A percentile compares a stretch with the other conserved stretches of the same genome.
Conservation (phyloP, 2,113 vertebrate genomes). For the Tursiops truncatus region DNA sequence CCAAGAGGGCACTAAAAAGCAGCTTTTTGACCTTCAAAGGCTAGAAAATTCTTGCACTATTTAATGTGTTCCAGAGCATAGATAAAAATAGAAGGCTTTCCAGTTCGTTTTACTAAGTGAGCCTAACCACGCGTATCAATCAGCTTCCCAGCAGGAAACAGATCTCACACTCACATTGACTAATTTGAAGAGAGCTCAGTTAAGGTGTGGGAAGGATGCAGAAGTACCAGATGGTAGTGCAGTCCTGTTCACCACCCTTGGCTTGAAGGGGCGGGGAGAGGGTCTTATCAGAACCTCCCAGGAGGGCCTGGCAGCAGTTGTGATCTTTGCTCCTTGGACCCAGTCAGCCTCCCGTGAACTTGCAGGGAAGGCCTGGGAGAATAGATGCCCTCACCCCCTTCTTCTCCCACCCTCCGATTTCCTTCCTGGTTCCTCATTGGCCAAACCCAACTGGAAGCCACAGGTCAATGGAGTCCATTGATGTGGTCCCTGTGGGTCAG, state of each 20-base stretch:
- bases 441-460: neutral
- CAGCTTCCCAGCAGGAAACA: neutral
- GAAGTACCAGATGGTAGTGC: neutral
- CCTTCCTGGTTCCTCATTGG: neutral
- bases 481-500: neutral
- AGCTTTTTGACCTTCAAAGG: conserved; percentile 54
- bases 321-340: neutral
- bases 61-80: conserved; percentile 32
- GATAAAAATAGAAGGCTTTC: conserved; percentile 56
- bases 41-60: conserved; percentile 42
- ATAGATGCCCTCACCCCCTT: neutral
- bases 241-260: neutral
- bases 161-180: neutral
- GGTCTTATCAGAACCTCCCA: neutral
- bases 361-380: neutral
- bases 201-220: neutral
- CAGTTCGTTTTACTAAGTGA: neutral
- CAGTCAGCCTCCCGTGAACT: neutral
- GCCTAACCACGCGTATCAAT: neutral
- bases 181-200: neutral
- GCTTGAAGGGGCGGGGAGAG: neutral
- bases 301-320: neutral
- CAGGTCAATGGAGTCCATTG: neutral
- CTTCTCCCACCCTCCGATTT: neutral
- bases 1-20: conserved; percentile 6